These are phyloP conservation scores for Pocota personata DNA, from an alignment of 2,888 invertebrate species.

Conservation along the genomic window DNA sequence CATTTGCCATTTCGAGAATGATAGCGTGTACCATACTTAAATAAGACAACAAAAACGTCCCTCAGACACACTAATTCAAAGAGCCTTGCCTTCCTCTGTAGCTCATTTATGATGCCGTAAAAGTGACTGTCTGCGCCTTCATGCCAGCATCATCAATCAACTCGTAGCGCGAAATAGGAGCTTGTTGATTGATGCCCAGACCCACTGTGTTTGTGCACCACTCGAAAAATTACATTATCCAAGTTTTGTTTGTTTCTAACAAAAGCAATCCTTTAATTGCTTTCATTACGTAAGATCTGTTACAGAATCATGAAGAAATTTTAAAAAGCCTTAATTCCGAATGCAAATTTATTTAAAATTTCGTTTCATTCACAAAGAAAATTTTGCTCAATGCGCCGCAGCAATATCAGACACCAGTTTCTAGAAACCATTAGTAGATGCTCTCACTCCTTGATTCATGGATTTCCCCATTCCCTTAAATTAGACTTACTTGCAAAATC, in stretches of 20 bases:
- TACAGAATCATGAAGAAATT: neutral
- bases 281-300: neutral
- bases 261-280: neutral
- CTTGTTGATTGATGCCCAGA: neutral
- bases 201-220: neutral
- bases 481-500: neutral
- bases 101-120: no score
- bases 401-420: neutral
- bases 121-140: no score
- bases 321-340: neutral
- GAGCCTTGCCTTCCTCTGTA: no score
- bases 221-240: neutral
- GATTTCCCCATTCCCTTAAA: constrained; percentile 16
- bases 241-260: neutral
- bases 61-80: no score
- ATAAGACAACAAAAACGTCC: no score
- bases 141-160: no score
- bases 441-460: neutral
- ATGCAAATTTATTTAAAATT: constrained; percentile 10
- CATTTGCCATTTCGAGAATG: no score
- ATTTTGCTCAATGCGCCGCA: no score
- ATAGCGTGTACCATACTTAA: no score
- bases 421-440: neutral
- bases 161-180: no score
- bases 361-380: no score